Evolutionary conservation across 2,888 invertebrate genomes (phyloP), one percentile per base, ranked within the genome.

Genomic region (Rhyacophila evoluta): DNA sequence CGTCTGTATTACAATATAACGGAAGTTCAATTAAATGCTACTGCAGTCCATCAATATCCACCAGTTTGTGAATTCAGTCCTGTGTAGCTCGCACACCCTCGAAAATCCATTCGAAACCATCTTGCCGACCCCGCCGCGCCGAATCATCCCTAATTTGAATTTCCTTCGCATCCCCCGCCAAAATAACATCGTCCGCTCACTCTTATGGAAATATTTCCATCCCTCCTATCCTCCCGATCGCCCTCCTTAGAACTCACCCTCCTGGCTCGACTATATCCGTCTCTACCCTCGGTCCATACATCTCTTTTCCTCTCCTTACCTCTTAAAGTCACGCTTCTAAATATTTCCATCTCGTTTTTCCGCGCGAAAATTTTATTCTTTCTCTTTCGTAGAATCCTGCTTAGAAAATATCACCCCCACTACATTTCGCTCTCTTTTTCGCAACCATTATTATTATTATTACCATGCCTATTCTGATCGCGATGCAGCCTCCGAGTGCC

Each of bases 131-230:
- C 39, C 41, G 38, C 72, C 75, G 67, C 41, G 38, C 72, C 75
- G 67, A 69, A 68, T 72, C 69, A 70, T 75, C 75, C 72, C 77
- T 77, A 77, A 77, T 77, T 77, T 77, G 77, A 77, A 77, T 77
- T 77, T 77, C 77, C 77, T 77, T 72, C 72, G 68, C 72, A 28
- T 72, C 77, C 72, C 77, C 27, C 77, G 39, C 71, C 37, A 27
- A 55, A 38, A 37, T 33, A 72, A 72, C 69, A 69, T 33, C 69
- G 29, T 33, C 69, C 69, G 69, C 69, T 33, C 69, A 55, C 55
- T 55, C 55, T 55, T 55, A 55, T 55, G 55, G 55, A 55, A 55
- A 55, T 55, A 55, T 55, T 55, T 55, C 55, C 19, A 55, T 19
- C 55, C 71, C 19, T 27, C 29, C 33, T 68, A 37, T 28, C 25